These are phyloP conservation scores for Parochlus steinenii DNA, from an alignment of 2,888 invertebrate genomes.

Conservation along the genomic window DNA sequence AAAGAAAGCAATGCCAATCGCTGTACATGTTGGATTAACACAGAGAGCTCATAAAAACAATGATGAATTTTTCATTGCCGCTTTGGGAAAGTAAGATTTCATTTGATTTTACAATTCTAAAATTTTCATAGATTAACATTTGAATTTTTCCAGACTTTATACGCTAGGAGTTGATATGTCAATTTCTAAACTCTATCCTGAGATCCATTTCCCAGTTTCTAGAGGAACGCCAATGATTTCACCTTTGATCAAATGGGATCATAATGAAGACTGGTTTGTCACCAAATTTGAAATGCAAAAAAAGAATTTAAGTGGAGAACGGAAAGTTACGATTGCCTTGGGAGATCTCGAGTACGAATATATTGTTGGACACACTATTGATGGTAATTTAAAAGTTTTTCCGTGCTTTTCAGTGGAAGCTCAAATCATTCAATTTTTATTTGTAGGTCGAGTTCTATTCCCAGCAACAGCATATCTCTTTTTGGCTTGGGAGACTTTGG, in stretches of 20 bases:
- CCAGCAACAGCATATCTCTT: conserved; percentile 77
- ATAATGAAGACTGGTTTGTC: conserved; percentile 58
- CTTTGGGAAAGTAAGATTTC: conserved; percentile 51
- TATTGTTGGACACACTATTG: conserved; percentile 65
- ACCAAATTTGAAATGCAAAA: conserved; percentile 49
- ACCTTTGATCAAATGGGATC: conserved; percentile 75
- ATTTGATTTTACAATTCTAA: too few relatives aligned
- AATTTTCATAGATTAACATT: neutral
- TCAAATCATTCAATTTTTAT: conserved; percentile 1
- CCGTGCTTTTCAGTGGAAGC: neutral
- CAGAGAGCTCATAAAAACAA: conserved; percentile 50
- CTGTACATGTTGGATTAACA: conserved; percentile 63
- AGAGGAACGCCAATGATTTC: conserved; percentile 72
- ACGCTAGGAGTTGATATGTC: conserved; percentile 58
- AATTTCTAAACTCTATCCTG: conserved; percentile 58
- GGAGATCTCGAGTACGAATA: conserved; percentile 51
- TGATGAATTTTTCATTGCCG: conserved; percentile 39
- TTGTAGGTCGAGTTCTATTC: conserved; percentile 49
- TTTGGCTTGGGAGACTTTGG: conserved; percentile 62
- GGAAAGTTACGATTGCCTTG: conserved; percentile 40
- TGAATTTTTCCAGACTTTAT: conserved; percentile 43
- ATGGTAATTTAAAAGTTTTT: conserved; percentile 39
- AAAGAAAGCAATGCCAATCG: conserved; percentile 51
- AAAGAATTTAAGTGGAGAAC: conserved; percentile 48
- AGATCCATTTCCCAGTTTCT: conserved; percentile 65